Percentiles rank a stretch among this genome's conserved stretches.
phyloP scores from a whole-genome alignment of 1,140 invertebrate genomes.

The Brachionus plicatilis region DNA sequence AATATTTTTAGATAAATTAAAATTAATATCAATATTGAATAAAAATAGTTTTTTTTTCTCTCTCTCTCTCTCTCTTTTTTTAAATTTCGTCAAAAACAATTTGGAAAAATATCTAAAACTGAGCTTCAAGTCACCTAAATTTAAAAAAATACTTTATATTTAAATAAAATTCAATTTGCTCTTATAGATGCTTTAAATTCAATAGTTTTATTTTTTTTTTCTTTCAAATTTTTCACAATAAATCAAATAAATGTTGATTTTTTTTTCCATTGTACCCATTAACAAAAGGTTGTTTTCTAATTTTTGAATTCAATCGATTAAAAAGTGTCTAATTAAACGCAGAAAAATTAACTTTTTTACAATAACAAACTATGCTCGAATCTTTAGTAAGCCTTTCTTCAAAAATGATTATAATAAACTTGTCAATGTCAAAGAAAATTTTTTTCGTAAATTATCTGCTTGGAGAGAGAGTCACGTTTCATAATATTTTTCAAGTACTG shows the following conservation, averaged over 20 bases:
- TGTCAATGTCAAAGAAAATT: background rate
- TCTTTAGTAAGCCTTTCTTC: background rate
- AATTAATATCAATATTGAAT: slow-evolving; percentile 34
- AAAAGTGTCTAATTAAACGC: background rate
- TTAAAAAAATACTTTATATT: background rate
- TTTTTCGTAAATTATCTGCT: background rate
- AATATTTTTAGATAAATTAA: slow-evolving; percentile 32
- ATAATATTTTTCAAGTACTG: background rate
- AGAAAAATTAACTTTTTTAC: background rate
- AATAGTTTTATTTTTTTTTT: background rate
- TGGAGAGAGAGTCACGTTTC: background rate
- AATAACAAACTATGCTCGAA: background rate
- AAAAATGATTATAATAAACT: background rate
- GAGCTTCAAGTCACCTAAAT: background rate
- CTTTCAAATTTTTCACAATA: background rate
- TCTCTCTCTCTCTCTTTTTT: background rate
- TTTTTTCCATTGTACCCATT: background rate
- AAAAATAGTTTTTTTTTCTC: background rate
- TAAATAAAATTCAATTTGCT: background rate
- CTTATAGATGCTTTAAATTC: background rate
- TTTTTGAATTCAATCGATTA: background rate
- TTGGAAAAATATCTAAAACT: background rate
- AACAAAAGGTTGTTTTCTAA: background rate
- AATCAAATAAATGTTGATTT: background rate
- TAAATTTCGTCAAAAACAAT: background rate